These are phyloP conservation scores for Ctenoplectra terminalis DNA, from an alignment of 1,140 invertebrate species.

Conservation along the genomic window DNA sequence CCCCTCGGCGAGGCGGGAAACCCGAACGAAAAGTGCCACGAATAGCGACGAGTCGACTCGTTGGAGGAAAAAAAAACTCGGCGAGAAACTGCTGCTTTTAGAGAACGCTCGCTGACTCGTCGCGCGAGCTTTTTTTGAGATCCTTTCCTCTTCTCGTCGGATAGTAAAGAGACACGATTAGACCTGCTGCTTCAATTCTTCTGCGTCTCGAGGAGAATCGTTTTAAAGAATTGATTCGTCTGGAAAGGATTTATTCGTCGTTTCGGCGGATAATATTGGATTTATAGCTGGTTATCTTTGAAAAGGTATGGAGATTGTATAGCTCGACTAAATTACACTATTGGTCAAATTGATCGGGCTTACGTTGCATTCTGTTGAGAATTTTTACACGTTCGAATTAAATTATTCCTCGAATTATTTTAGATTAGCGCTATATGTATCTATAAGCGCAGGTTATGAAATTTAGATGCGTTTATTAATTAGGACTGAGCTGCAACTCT, in stretches of 20 bases:
- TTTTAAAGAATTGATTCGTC: slow-evolving; percentile 1
- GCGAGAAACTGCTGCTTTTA: slow-evolving; percentile 33
- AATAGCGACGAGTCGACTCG: slow-evolving; percentile 10
- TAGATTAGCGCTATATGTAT: no score
- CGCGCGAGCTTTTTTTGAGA: slow-evolving; percentile 11
- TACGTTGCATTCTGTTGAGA: no score
- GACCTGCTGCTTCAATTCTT: neutral
- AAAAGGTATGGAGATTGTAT: neutral
- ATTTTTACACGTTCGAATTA: no score
- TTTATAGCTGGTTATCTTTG: neutral
- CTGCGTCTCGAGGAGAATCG: neutral
- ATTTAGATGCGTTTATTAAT: no score
- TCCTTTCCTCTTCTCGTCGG: neutral
- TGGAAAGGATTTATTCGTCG: neutral
- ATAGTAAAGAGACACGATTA: slow-evolving; percentile 9
- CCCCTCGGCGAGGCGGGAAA: slow-evolving; percentile 34
- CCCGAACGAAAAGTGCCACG: slow-evolving; percentile 29
- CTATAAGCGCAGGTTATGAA: no score
- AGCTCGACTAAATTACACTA: neutral
- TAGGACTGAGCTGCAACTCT: no score
- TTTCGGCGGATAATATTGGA: neutral
- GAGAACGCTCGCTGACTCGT: neutral
- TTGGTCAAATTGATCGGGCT: no score
- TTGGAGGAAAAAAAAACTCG: slow-evolving; percentile 27
- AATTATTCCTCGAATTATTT: no score